phyloP scores from a whole-genome alignment of 2,888 invertebrate species.

The Ectemnius cavifrons region DNA sequence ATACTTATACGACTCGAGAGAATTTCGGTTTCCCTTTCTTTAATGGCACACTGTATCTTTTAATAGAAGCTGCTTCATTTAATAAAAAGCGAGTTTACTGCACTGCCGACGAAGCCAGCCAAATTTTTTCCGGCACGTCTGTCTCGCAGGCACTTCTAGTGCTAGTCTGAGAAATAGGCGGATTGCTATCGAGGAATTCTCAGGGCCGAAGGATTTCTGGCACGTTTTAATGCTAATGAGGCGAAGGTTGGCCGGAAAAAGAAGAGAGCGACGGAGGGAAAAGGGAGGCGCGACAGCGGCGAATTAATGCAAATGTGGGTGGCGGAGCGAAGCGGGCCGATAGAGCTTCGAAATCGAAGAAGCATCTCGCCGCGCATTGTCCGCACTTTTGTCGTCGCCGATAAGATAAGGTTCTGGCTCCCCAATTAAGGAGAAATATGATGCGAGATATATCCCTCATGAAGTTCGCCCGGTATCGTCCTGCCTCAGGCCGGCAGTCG shows the following conservation, averaged over 20 bases:
- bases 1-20: no score
- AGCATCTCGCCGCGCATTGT: constrained; percentile 35
- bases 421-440: constrained; percentile 19
- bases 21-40: no score
- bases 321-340: constrained; percentile 1
- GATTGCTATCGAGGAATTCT: constrained; percentile 33
- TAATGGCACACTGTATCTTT: no score
- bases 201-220: constrained; percentile 36
- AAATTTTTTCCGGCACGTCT: no score
- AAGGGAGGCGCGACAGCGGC: neutral
- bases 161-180: constrained; percentile 11
- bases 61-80: no score
- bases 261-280: neutral
- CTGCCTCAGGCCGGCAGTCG: constrained; percentile 34
- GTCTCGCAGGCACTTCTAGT: no score
- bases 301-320: constrained; percentile 40
- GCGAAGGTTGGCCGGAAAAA: constrained; percentile 19
- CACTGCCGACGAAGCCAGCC: no score
- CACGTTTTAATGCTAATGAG: constrained; percentile 47
- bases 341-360: constrained; percentile 11
- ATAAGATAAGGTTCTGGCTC: constrained; percentile 29
- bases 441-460: constrained; percentile 36
- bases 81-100: no score
- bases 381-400: constrained; percentile 30
- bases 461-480: constrained; percentile 45